Percentiles rank a stretch among this genome's conserved stretches.
These are phyloP conservation scores for Drosophila subobscura DNA, from an alignment of 1,140 invertebrate genomes.

Conservation along the genomic window DNA sequence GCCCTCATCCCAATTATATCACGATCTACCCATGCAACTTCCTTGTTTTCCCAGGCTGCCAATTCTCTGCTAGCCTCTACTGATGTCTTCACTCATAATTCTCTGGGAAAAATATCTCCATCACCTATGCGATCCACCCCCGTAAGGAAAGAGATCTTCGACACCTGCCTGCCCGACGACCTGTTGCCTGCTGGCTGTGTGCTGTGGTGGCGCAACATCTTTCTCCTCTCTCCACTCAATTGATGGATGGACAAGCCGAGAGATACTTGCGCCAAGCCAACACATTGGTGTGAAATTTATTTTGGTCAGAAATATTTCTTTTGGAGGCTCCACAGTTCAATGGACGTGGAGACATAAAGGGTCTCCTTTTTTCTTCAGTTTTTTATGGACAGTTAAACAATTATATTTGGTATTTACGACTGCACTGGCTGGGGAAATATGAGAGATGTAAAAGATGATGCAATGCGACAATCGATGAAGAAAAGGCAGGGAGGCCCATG, in stretches of 20 bases:
- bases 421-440: constrained; percentile 48
- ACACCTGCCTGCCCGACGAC: constrained; percentile 47
- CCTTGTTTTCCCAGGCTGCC: constrained; percentile 17
- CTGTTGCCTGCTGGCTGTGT: too few species aligned
- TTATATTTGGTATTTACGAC: constrained; percentile 80
- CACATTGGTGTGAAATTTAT: constrained; percentile 74
- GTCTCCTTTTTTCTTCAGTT: constrained; percentile 67
- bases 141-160: constrained; percentile 39
- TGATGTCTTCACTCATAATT: constrained; percentile 32
- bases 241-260: constrained; percentile 59
- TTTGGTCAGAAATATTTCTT: constrained; percentile 59
- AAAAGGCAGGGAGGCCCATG: background rate
- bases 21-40: constrained; percentile 11
- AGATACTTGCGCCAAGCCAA: constrained; percentile 23
- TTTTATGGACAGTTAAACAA: constrained; percentile 79
- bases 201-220: constrained; percentile 38
- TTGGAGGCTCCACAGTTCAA: constrained; percentile 52
- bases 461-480: constrained; percentile 50
- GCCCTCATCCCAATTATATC: constrained; percentile 10
- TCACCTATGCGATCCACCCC: constrained; percentile 41
- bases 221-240: background rate
- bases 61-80: background rate
- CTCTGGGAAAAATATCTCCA: constrained; percentile 33
- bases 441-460: constrained; percentile 69
- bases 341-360: constrained; percentile 63